A percentile compares a stretch with the other conserved stretches of the same genome.
These are phyloP conservation scores for Thermophis baileyi DNA, from an alignment of 2,113 vertebrate species.

Conservation along the genomic window DNA sequence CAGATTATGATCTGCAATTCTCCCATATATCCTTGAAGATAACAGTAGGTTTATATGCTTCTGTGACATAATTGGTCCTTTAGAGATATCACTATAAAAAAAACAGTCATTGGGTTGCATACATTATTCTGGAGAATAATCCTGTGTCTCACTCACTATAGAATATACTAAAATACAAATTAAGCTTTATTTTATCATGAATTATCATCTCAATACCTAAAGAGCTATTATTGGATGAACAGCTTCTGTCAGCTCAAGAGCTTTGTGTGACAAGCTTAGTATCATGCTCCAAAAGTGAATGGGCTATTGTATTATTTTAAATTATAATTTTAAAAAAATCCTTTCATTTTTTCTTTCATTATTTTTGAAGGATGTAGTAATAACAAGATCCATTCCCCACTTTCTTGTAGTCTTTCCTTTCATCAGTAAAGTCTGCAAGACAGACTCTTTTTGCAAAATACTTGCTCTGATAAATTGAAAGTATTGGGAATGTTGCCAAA, in stretches of 20 bases:
- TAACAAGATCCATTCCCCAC: background rate
- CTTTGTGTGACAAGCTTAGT: too few relatives aligned
- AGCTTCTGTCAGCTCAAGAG: too few relatives aligned
- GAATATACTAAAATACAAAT: constrained; percentile 10
- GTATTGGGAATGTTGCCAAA: too few relatives aligned
- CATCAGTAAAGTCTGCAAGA: background rate
- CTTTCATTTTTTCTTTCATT: background rate
- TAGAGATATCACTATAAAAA: constrained; percentile 8
- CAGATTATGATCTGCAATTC: too few relatives aligned
- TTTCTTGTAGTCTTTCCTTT: background rate
- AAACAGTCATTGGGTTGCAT: constrained; percentile 22
- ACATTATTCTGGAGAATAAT: constrained; percentile 25
- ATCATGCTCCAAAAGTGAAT: too few relatives aligned
- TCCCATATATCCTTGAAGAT: too few relatives aligned
- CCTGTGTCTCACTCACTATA: constrained; percentile 6
- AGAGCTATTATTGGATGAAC: too few relatives aligned
- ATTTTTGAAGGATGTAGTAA: background rate
- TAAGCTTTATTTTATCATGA: background rate
- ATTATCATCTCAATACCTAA: too few relatives aligned
- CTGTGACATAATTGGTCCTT: constrained; percentile 21
- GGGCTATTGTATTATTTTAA: too few relatives aligned
- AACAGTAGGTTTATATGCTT: constrained; percentile 2
- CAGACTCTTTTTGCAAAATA: too few relatives aligned
- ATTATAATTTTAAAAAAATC: too few relatives aligned
- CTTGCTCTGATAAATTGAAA: too few relatives aligned